Percentiles rank a stretch among this genome's conserved stretches.
These are phyloP conservation scores for Apamea anceps DNA, from an alignment of 2,888 invertebrate species.

Conservation along the genomic window DNA sequence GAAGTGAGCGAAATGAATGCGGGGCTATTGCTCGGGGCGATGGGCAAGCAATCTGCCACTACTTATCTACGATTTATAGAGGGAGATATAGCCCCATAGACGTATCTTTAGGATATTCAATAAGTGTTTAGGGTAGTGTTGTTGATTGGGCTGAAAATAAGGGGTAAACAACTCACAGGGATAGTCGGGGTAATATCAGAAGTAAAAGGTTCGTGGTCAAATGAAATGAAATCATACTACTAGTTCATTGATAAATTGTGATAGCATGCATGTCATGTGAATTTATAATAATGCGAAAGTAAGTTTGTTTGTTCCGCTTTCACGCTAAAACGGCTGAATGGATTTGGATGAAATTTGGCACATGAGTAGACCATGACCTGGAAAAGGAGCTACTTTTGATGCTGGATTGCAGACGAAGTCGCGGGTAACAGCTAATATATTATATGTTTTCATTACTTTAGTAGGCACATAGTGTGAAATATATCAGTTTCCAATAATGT, in stretches of 20 bases:
- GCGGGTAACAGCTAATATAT: no score
- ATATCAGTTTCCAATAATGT: no score
- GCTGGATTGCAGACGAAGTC: no score
- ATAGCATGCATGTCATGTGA: not conserved
- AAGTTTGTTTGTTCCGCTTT: no score
- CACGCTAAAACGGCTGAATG: no score
- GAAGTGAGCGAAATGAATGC: conserved; percentile 50
- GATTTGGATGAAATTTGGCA: no score
- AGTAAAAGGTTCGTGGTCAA: not conserved
- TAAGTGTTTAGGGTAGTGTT: conserved; percentile 17
- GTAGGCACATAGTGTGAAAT: no score
- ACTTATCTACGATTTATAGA: conserved; percentile 54
- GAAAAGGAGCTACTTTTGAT: no score
- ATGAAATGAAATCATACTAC: not conserved
- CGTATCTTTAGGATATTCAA: conserved; percentile 36
- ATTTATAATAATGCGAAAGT: not conserved
- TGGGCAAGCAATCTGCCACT: conserved; percentile 49
- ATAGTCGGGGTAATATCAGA: not conserved
- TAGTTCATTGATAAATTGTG: not conserved
- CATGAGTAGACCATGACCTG: no score
- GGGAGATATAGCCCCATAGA: conserved; percentile 18
- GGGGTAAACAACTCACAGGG: not conserved
- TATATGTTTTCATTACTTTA: not conserved
- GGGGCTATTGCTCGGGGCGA: conserved; percentile 29
- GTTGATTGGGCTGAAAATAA: conserved; percentile 27